These are phyloP conservation scores for Odocoileus virginianus DNA, from an alignment of 2,113 vertebrate species.

Conservation along the genomic window DNA sequence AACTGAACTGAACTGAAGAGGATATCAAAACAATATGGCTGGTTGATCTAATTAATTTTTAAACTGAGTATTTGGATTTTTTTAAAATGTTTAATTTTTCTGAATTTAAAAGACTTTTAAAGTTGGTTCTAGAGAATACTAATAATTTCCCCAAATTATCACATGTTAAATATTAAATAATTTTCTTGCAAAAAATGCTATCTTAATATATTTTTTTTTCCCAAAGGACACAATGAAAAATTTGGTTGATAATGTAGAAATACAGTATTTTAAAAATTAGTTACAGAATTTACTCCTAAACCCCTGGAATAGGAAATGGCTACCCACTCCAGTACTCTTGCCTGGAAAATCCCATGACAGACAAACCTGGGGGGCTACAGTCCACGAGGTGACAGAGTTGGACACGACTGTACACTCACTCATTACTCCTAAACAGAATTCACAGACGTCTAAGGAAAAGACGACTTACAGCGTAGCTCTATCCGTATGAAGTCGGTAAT, in stretches of 20 bases:
- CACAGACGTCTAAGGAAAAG: neutral
- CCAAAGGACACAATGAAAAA: neutral
- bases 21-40: neutral
- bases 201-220: neutral
- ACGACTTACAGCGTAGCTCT: slow-evolving; percentile 92
- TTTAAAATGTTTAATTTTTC: neutral
- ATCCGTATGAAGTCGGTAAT: slow-evolving; percentile 97
- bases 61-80: neutral
- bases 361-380: neutral
- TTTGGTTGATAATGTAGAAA: neutral
- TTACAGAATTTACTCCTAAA: neutral
- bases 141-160: neutral
- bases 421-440: neutral
- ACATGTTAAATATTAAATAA: neutral
- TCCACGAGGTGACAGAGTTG: neutral
- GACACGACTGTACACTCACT: neutral
- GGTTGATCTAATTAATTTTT: neutral
- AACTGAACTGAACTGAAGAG: neutral
- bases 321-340: neutral
- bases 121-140: slow-evolving; percentile 3
- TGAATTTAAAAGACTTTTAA: neutral
- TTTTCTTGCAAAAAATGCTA: neutral
- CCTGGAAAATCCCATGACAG: neutral
- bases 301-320: neutral
- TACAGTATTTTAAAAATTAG: neutral